Conservation (phyloP, 2,888 invertebrate genomes). For the Ophioninae sp. region DNA sequence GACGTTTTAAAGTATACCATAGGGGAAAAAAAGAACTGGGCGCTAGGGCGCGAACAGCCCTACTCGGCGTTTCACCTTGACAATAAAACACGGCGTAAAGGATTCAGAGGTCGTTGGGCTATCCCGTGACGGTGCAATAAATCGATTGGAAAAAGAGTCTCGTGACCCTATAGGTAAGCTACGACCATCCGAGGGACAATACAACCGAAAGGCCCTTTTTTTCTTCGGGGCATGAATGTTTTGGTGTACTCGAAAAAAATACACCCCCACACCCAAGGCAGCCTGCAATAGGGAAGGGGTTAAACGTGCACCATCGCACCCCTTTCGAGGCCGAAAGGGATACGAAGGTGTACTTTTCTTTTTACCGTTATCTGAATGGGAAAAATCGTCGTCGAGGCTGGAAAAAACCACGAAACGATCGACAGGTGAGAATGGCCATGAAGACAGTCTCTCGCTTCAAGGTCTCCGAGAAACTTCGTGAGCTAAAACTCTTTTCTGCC, state of each 20-base stretch:
- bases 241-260: slow-evolving; percentile 28
- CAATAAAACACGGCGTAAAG: slow-evolving; percentile 70
- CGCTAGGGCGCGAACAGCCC: slow-evolving; percentile 9
- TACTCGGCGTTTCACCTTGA: slow-evolving; percentile 68
- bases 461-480: slow-evolving; percentile 73
- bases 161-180: slow-evolving; percentile 48
- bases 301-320: slow-evolving; percentile 25
- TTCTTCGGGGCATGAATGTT: slow-evolving; percentile 16
- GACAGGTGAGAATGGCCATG: slow-evolving; percentile 70
- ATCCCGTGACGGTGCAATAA: slow-evolving; percentile 65
- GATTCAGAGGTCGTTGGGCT: slow-evolving; percentile 60
- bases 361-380: slow-evolving; percentile 72
- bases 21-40: slow-evolving; percentile 1
- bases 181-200: slow-evolving; percentile 41
- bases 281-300: slow-evolving; percentile 36
- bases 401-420: slow-evolving; percentile 72
- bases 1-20: slow-evolving; percentile 51
- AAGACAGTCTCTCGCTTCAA: slow-evolving; percentile 74
- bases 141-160: slow-evolving; percentile 63
- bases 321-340: slow-evolving; percentile 70
- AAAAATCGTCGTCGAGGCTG: slow-evolving; percentile 70
- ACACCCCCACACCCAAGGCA: not conserved
- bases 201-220: slow-evolving; percentile 37
- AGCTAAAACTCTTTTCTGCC: slow-evolving; percentile 47
- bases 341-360: slow-evolving; percentile 56